Base-by-base conservation (phyloP, 2,888 invertebrate species). In the Scrobipalpa costella region DNA sequence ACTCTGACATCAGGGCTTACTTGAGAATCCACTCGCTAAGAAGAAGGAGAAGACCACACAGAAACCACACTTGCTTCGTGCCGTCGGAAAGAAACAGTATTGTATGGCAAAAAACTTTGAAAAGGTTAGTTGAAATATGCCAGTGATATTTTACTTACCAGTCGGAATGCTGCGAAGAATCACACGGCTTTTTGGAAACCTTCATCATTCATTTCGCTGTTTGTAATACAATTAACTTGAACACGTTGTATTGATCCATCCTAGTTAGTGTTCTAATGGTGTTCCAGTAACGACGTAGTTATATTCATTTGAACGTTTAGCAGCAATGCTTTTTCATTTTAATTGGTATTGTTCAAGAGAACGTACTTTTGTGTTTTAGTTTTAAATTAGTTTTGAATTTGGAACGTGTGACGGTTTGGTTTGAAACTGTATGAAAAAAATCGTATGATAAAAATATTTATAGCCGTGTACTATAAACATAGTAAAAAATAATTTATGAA, bases 221-320 rank as follows among this genome's bases (percentile, higher is more conserved):
- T 85, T 85, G 77, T 74, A 76, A 68, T 73, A 73, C 79, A 84
- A 84, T 86, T 86, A 84, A 76, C 81, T 68, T 68, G 71, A 69
- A 71, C 73, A 77, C 68, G 78, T 73, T 73, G 76, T 75, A 71
- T 70, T 64, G 68, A 71, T 68, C 76, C 76, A 70, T 71, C 78
- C 84, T 85, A 84, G 85, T 88, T 88, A 88, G 83, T 76, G 79
- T 70, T 74, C 78, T 74, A 81, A 77, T 88, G 87, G 83, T 76
- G 79, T 70, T 74, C 78, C 74, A 81, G 78, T 88, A 90, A 90
- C 83, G 84, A 86, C 84, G 78, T 89, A 83, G 85, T 88, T 89
- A 87, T 80, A 70, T 74, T 73, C 73, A 81, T 88, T 88, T 81
- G 83, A 78, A 73, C 80, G 72, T 80, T 88, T 89, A 88, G 83